Conservation (phyloP, 2,797 vertebrate species). For the Parauchenoglanis punctatus region DNA sequence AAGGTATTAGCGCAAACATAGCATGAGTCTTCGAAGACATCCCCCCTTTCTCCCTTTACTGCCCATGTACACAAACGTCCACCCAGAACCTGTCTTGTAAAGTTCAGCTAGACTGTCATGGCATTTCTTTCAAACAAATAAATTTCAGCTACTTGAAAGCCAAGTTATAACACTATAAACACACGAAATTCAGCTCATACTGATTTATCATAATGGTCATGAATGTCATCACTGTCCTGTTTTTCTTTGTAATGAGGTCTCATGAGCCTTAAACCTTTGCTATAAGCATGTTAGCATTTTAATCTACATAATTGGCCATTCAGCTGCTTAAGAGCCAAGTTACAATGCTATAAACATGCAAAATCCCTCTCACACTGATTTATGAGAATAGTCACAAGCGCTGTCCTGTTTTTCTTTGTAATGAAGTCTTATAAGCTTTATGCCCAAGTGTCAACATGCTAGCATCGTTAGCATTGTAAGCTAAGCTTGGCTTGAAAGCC, state of each 20-base stretch:
- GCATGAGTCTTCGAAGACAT: too few species aligned
- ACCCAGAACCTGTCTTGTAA: not conserved
- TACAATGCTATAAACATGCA: not conserved
- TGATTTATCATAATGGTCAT: conserved; percentile 4
- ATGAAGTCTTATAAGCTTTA: not conserved
- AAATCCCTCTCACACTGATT: not conserved
- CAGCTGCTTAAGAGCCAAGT: not conserved
- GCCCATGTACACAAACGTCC: too few species aligned
- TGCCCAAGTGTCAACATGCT: not conserved
- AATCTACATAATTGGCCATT: conserved; percentile 4
- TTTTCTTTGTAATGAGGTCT: conserved; percentile 6
- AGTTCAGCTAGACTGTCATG: not conserved
- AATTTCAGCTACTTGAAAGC: not conserved
- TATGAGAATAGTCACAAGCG: not conserved
- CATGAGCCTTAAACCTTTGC: not conserved
- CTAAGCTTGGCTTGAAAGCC: not conserved
- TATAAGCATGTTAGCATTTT: not conserved
- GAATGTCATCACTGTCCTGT: not conserved
- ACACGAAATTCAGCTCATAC: not conserved
- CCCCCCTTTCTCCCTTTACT: not conserved
- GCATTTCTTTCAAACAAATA: not conserved
- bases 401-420: not conserved
- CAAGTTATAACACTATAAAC: not conserved
- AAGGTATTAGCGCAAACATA: too few species aligned
- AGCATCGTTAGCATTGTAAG: not conserved